These are phyloP conservation scores for Psettodes erumei DNA, from an alignment of 2,113 vertebrate species.

Conservation along the genomic window DNA sequence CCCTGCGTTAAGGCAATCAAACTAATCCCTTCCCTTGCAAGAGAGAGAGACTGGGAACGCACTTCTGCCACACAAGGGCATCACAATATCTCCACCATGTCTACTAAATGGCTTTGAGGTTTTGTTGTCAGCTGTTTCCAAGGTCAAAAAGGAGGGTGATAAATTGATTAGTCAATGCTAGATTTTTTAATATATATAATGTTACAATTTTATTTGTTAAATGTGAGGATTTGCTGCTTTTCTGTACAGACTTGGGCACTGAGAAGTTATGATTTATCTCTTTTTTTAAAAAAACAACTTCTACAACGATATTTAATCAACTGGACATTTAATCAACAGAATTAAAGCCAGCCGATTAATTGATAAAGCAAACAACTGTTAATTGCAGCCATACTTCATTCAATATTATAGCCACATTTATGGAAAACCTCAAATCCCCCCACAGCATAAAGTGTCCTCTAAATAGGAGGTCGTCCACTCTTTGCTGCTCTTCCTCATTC, in stretches of 20 bases:
- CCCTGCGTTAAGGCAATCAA: too few species aligned
- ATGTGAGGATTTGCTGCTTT: too few species aligned
- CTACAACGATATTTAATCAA: constrained; percentile 23
- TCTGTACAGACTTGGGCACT: too few species aligned
- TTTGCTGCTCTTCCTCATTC: constrained; percentile 6
- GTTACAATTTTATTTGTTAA: too few species aligned
- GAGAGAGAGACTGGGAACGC: too few species aligned
- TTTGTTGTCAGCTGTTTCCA: not conserved
- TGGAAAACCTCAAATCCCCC: not conserved
- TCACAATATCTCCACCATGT: not conserved
- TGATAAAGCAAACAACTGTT: not conserved
- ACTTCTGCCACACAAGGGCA: too few species aligned
- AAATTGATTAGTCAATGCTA: not conserved
- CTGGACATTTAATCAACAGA: not conserved
- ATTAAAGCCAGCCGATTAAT: not conserved
- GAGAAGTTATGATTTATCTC: not conserved
- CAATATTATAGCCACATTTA: constrained; percentile 13
- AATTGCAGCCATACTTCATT: constrained; percentile 14
- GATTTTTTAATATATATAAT: too few species aligned
- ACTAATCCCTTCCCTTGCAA: too few species aligned
- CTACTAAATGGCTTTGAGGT: not conserved
- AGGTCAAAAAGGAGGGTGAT: not conserved
- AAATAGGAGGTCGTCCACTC: not conserved
- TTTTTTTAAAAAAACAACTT: not conserved
- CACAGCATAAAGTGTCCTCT: not conserved